Percentiles rank a stretch among this genome's conserved stretches.
These are phyloP conservation scores for Ooceraea biroi DNA, from an alignment of 1,140 invertebrate species.

Conservation along the genomic window DNA sequence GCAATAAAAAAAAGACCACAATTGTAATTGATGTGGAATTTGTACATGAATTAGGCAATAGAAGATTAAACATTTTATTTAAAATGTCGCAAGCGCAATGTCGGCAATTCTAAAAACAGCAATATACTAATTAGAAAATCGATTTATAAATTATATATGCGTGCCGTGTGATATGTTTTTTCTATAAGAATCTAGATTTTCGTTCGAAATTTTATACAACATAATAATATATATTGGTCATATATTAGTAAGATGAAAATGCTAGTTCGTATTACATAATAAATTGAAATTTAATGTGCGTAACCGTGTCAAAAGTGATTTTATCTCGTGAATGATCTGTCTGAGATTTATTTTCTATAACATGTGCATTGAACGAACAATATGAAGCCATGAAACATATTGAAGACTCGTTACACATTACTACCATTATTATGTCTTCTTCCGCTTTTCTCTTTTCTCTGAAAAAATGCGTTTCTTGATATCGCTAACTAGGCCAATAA, in stretches of 20 bases:
- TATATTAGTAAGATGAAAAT: not conserved
- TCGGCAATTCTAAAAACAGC: slow-evolving; percentile 42
- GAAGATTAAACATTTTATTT: slow-evolving; percentile 16
- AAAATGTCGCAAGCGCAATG: not conserved
- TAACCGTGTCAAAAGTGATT: not conserved
- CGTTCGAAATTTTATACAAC: slow-evolving; percentile 4
- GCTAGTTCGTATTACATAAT: not conserved
- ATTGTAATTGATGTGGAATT: slow-evolving; percentile 20
- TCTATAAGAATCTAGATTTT: slow-evolving; percentile 24
- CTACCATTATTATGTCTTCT: not conserved
- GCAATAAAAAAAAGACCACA: not conserved
- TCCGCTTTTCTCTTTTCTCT: not conserved
- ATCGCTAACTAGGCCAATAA: slow-evolving; percentile 20
- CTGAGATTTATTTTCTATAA: not conserved
- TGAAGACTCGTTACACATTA: not conserved
- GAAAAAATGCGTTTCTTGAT: slow-evolving; percentile 22
- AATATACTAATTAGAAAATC: slow-evolving; percentile 45
- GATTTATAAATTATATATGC: not conserved
- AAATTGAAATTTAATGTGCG: not conserved
- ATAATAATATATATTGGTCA: not conserved
- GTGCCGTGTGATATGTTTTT: slow-evolving; percentile 1
- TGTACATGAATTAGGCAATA: not conserved
- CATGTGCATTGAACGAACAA: not conserved
- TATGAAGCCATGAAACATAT: not conserved
- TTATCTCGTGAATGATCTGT: not conserved